A percentile compares a stretch with the other conserved stretches of the same genome.
These are phyloP conservation scores for Brachyrhaphis roseni DNA, from an alignment of 2,797 vertebrate genomes.

Conservation along the genomic window DNA sequence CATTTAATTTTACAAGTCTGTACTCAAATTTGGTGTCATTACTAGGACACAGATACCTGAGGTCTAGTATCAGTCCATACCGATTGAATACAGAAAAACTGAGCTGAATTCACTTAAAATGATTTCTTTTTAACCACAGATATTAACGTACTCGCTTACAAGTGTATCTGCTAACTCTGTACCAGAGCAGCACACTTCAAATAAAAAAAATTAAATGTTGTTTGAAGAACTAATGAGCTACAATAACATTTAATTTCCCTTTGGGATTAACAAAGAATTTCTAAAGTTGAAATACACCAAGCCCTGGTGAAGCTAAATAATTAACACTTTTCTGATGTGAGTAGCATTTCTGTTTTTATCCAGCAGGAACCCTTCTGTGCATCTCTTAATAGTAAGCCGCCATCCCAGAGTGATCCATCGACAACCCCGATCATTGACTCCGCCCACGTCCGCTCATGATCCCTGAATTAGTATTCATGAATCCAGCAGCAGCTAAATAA, in stretches of 20 bases:
- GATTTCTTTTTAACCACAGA: too few species aligned
- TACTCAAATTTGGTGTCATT: slow-evolving; percentile 35
- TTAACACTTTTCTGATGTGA: neutral
- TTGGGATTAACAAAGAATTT: too few species aligned
- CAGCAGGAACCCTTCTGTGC: slow-evolving; percentile 16
- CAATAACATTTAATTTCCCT: too few species aligned
- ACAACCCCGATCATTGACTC: slow-evolving; percentile 84
- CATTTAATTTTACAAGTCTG: neutral
- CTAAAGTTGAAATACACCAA: too few species aligned
- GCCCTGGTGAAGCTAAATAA: neutral
- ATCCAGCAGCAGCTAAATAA: slow-evolving; percentile 94
- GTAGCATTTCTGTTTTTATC: neutral
- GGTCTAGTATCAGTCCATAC: too few species aligned
- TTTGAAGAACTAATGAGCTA: too few species aligned
- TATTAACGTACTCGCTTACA: too few species aligned
- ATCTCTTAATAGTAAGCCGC: slow-evolving; percentile 49
- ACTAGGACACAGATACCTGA: slow-evolving; percentile 2
- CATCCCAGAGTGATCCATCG: slow-evolving; percentile 74
- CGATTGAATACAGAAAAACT: too few species aligned
- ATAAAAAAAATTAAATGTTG: neutral
- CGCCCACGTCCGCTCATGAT: slow-evolving; percentile 85
- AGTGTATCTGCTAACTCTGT: too few species aligned
- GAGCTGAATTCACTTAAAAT: too few species aligned
- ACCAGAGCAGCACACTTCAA: neutral
- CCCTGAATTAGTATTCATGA: slow-evolving; percentile 99